Base-by-base conservation (phyloP, 2,113 vertebrate species). In the Archilochus colubris region DNA sequence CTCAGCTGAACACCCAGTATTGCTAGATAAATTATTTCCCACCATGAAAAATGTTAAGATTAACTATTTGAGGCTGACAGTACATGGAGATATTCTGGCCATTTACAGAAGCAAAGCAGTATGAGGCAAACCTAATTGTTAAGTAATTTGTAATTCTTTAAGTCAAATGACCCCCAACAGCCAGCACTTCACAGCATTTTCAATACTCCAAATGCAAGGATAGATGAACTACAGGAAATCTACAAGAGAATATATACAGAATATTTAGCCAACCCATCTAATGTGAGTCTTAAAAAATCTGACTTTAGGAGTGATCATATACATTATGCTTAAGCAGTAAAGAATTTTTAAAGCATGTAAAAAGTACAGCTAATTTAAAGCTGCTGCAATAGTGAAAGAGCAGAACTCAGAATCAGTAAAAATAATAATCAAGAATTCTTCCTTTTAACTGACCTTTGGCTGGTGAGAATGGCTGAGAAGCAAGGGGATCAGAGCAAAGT, bases 401-500 rank as follows among this genome's bases (percentile, higher is more conserved):
- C 17, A 76, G 55, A 44, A 88, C 44, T 92, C 11, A 93, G 63
- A 63, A 74, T 57, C 70, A 75, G 30, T 36, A 27, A 44, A 82
- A 73, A 53, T 20, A 25, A 13, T 4, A 79, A 54, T 25, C 88
- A 8, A 43, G 17, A 43, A 31, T 88, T 82, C 33, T 67, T 87
- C 40, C 15, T 38, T 62, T 94, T 97, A 98, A 99, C 99, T 97
- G 97, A 98, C 98, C 98, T 99, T 98, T 99, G 74, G 98, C 95
- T 44, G 98, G 97, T 31, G 97, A 97, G 92, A 98, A 98, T 43
- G 97, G 95, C n/a, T 98, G 98, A 94, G 98, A 70, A 72, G 98
- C 97, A 46, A 98, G 97, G 0, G 97, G 93, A 86, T 99, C 99
- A 33, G 98, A 98, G 66, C 97, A 98, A 91, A 99, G 98, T 94